phyloP scores from a whole-genome alignment of 2,113 vertebrate genomes.

The Balaeniceps rex region DNA sequence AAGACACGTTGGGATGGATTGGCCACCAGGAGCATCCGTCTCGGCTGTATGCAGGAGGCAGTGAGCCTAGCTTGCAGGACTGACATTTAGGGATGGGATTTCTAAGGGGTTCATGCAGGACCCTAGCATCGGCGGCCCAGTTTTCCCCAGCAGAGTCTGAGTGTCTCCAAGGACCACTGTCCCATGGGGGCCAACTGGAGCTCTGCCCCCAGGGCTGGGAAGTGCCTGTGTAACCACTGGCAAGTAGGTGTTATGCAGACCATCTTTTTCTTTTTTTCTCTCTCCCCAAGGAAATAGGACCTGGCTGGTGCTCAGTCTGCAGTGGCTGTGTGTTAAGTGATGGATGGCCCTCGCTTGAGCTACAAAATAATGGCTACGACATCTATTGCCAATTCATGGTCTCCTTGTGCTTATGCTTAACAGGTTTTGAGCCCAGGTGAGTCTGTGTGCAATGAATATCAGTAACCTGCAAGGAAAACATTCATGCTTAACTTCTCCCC shows the following conservation, averaged over 20 bases:
- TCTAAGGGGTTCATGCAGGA: not conserved
- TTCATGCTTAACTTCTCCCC: not conserved
- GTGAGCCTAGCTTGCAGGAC: not conserved
- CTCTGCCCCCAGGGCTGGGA: not conserved
- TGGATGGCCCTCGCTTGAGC: not conserved
- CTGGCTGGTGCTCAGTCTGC: not conserved
- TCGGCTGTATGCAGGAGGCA: not conserved
- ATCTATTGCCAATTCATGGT: not conserved
- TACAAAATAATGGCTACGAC: not conserved
- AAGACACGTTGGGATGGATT: not conserved
- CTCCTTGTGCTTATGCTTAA: not conserved
- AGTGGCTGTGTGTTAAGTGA: not conserved
- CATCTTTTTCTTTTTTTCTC: not conserved
- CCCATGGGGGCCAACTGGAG: not conserved
- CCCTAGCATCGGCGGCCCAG: too few species aligned
- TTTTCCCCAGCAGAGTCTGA: not conserved
- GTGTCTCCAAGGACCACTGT: not conserved
- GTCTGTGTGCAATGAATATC: fast-evolving
- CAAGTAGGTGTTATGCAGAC: not conserved
- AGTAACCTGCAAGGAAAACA: not conserved
- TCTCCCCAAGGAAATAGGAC: not conserved
- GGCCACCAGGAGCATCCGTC: not conserved
- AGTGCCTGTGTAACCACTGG: not conserved
- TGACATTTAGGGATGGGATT: not conserved
- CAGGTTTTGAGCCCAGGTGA: not conserved